Base-by-base conservation (phyloP, 2,113 vertebrate species). In the Passer domesticus region DNA sequence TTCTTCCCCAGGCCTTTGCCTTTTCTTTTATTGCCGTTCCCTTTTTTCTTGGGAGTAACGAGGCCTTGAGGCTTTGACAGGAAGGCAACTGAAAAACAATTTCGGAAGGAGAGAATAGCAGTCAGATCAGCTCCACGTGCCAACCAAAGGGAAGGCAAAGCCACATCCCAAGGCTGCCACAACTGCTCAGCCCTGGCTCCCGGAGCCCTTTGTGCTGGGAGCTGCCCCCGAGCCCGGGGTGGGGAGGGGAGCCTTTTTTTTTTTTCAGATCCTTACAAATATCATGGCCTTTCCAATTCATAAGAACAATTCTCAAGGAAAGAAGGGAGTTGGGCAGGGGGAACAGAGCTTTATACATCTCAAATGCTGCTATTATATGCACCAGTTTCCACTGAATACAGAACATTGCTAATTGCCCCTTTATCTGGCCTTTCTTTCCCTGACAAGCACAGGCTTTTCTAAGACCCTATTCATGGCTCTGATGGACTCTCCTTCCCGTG, bases 1-100 rank as follows among this genome's bases (percentile, higher is more conserved):
- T 99, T 99, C 97, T 96, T 99, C 28, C 99, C 99, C 95, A 98
- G 98, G 8, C 99, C 99, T 80, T 99, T 99, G 63, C 98, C 98
- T 97, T 98, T 98, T 96, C 97, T 98, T 90, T 97, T 98, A 87
- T 98, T 98, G 70, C 98, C 98, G 7, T 98, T 98, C 47, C 97
- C 98, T 87, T 97, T 97, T 47, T 97, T 98, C 81, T 94, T 97
- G 80, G 97, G 96, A 81, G 96, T 98, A 93, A 96, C 97, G 1
- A 97, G 96, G 73, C 98, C 98, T 97, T 98, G 98, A 60, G 99
- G 98, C 96, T 99, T 99, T 68, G 98, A 98, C 43, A 99, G 98
- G 97, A 98, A 98, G 63, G 98, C 98, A 73, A 98, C 99, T 99
- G 93, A 9, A 95, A 87, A 94, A 83, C 55, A 78, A 44, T 88